These are phyloP conservation scores for Bergia sp. DNA, from an alignment of 92 coral and sea anemone species.

Conservation along the genomic window DNA sequence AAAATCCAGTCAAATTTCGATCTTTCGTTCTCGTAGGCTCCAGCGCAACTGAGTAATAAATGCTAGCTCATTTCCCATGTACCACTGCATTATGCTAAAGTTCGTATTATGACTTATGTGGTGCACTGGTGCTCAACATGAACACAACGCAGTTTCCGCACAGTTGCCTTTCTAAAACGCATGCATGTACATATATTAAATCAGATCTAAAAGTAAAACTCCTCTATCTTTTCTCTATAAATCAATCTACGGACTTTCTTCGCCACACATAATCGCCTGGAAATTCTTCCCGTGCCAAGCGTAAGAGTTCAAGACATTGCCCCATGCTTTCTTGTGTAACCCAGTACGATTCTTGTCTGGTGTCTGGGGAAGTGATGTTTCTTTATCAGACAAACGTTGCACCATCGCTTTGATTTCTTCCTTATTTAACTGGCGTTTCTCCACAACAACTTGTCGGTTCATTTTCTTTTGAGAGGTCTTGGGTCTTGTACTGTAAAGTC, in stretches of 20 bases:
- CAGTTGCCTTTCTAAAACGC: background rate
- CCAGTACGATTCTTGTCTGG: conserved; percentile 82
- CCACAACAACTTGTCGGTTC: conserved; percentile 59
- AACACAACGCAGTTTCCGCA: background rate
- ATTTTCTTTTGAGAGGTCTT: conserved; percentile 41
- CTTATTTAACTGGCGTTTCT: conserved; percentile 68
- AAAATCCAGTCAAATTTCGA: no score
- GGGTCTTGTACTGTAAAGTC: conserved; percentile 59
- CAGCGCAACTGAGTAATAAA: no score
- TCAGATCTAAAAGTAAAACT: background rate
- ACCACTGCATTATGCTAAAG: no score
- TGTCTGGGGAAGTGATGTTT: conserved; percentile 67
- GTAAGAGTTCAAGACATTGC: conserved; percentile 83
- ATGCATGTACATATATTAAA: background rate
- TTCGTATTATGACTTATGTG: background rate
- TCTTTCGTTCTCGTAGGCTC: no score
- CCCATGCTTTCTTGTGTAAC: conserved; percentile 82
- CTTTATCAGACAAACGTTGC: conserved; percentile 84
- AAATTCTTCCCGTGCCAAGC: conserved; percentile 96
- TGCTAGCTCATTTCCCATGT: no score
- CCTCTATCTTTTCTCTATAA: background rate
- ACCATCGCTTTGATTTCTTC: conserved; percentile 77
- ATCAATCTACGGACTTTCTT: conserved; percentile 79
- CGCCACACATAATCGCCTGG: conserved; percentile 96
- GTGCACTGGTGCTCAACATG: no score